Evolutionary conservation across 2,888 invertebrate species (phyloP), one percentile per base, ranked within the genome.

Genomic region (Pasiphila rectangulata): DNA sequence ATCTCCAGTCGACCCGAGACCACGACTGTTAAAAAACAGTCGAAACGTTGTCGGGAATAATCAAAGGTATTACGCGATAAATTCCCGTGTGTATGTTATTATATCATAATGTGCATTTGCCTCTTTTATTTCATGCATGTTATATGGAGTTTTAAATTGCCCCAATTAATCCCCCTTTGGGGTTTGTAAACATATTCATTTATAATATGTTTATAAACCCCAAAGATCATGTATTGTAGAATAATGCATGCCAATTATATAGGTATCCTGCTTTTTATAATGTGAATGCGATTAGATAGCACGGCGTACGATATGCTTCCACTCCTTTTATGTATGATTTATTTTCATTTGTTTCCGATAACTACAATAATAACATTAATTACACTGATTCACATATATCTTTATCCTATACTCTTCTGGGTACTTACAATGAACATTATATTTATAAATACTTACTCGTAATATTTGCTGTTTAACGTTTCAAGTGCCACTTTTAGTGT

Each of bases 311-410:
- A 25, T 65, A 66, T 9, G 67, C 57, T 60, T 64, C 64, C 59
- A 9, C 67, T 65, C 59, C 51, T 59, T 64, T 61, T 59, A 64
- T 24, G 4, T 4, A 9, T 9, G 68, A 63, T 64, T 63, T 58
- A 60, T 64, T 66, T 58, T 69, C 61, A 64, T 65, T 69, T 66
- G 51, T 59, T 55, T 64, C 61, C 50, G 67, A 56, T 64, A 61
- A 67, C 51, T 49, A 42, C 41, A 59, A 60, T 59, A 59, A n/a
- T 7, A 29, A 15, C 15, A 7, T 5, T 6, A 24, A 57, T 48
- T 56, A 50, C 64, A 65, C 49, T 54, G 69, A 63, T 72, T 67
- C 57, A 69, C 63, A 59, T 38, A 29, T 55, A 57, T 51, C 54
- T 45, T 51, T 51, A 48, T 20, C 49, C 49, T 42, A 29, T 36